Conservation (phyloP, 2,113 vertebrate genomes). For the Oreochromis niloticus region DNA sequence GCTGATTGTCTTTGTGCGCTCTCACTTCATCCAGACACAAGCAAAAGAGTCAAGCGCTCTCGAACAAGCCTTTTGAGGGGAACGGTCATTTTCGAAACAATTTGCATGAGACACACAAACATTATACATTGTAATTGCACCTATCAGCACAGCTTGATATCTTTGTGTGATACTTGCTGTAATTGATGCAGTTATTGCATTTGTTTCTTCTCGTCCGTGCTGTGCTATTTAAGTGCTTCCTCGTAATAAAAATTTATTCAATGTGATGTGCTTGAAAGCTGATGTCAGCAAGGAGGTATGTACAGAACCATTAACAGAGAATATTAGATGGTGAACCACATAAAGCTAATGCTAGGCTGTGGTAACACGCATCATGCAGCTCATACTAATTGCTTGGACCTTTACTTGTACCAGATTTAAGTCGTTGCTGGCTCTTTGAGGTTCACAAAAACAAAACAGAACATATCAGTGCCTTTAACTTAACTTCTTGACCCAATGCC, state of each 20-base stretch:
- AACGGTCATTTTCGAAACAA: slow-evolving; percentile 6
- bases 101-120: slow-evolving; percentile 1
- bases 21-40: slow-evolving; percentile 12
- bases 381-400: slow-evolving; percentile 4
- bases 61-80: not conserved
- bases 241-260: not conserved
- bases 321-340: slow-evolving; percentile 23
- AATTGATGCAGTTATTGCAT: slow-evolving; percentile 6
- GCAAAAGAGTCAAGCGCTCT: not conserved
- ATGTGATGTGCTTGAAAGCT: not conserved
- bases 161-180: slow-evolving; percentile 9
- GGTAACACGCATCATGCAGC: not conserved
- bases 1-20: slow-evolving; percentile 10
- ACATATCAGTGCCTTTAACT: slow-evolving; percentile 2
- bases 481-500: not conserved
- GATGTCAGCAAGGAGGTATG: not conserved
- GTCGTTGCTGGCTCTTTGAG: not conserved
- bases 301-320: slow-evolving; percentile 23
- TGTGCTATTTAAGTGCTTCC: not conserved
- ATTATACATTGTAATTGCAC: not conserved
- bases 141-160: not conserved
- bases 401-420: not conserved
- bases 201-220: not conserved
- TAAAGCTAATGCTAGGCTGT: slow-evolving; percentile 21
- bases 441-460: slow-evolving; percentile 9